A percentile compares a stretch with the other conserved stretches of the same genome.
Conservation (phyloP, 92 coral and sea anemone genomes). For the Palythoa caribaeorum region DNA sequence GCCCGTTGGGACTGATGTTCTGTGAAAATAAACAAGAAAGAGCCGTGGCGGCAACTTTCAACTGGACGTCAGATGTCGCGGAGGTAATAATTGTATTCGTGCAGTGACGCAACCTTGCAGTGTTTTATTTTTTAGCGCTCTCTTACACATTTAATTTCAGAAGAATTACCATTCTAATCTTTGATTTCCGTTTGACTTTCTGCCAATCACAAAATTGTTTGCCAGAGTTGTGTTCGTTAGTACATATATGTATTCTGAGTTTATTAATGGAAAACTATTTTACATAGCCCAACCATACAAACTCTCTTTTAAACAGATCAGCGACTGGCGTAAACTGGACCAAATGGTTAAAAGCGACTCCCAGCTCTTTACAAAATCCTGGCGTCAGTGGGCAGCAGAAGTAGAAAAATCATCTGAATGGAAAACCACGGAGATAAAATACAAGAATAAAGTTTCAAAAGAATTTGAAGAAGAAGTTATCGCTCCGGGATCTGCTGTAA, state of each 20-base stretch:
- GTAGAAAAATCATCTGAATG: background rate
- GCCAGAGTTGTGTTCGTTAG: too few relatives aligned
- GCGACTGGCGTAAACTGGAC: background rate
- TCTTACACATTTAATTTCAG: too few relatives aligned
- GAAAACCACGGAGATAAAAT: background rate
- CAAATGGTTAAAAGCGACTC: background rate
- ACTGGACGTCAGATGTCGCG: background rate
- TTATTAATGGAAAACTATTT: too few relatives aligned
- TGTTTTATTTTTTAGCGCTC: too few relatives aligned
- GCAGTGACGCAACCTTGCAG: too few relatives aligned
- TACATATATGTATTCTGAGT: too few relatives aligned
- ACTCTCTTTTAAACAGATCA: background rate
- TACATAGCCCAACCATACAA: too few relatives aligned
- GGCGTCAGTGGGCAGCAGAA: background rate
- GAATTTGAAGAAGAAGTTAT: background rate
- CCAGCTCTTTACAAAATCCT: background rate
- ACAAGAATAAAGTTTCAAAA: background rate
- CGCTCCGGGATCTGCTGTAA: background rate
- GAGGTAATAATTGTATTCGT: background rate
- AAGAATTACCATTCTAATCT: too few relatives aligned
- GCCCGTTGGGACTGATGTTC: background rate
- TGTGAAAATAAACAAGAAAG: background rate
- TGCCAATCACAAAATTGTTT: too few relatives aligned
- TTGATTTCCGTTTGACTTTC: too few relatives aligned
- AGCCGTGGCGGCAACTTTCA: background rate